Base-by-base conservation (phyloP, 2,888 invertebrate genomes). In the Dione juno region DNA sequence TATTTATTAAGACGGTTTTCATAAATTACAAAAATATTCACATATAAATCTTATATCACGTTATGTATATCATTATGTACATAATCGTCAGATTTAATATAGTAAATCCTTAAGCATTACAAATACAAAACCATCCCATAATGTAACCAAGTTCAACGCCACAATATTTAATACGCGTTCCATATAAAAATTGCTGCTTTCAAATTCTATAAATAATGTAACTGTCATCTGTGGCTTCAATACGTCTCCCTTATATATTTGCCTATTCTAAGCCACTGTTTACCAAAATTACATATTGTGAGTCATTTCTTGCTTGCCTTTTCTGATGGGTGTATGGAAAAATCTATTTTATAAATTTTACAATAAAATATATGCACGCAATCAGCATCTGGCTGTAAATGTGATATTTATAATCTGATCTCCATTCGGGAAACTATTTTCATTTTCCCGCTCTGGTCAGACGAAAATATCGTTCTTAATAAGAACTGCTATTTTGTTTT, bases 151-250 rank as follows among this genome's bases (percentile, higher is more conserved):
- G n/a, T 35, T 61, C 28, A 61, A 43, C n/a, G 11, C n/a, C 59
- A 21, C 61, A 9, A 59, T 9, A n/a, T 63, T 63, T 53, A 52
- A 45, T 40, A 52, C 35, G 19, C 48, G 50, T 37, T 71, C 54
- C 19, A 63, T 67, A 63, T 63, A 67, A 37, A 43, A 67, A 57
- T 57, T 5, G 54, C 67, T 71, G 52, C 52, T 67, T 65, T 45
- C 13, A 45, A 50, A 71, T 71, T 71, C 71, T 59, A 71, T 67
- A 71, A 67, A 67, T 71, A 71, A 65, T 67, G 65, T 64, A 71
- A 48, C 67, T 41, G 41, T 66, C 48, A 57, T 63, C n/a, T 43
- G 41, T 57, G 50, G 53, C 58, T 57, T 63, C 19, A 41, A 64
- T 68, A n/a, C 58, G 28, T 45, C 59, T 35, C 61, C 53, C 54